Conservation (phyloP, 2,113 vertebrate genomes). For the Microtus richardsoni region DNA sequence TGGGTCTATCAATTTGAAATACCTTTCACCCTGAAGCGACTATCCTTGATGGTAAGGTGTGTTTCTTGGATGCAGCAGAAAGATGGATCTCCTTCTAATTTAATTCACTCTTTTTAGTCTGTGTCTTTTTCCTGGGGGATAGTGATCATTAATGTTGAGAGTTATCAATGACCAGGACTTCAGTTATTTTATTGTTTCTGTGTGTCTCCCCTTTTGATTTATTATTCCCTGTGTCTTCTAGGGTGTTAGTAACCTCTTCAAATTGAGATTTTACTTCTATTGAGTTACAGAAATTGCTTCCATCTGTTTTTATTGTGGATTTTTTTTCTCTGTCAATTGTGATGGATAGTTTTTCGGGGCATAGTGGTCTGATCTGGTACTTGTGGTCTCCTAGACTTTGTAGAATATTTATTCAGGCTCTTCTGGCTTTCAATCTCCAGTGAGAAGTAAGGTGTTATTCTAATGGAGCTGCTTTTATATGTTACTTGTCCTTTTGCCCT, state of each 20-base stretch:
- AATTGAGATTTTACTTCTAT: not conserved
- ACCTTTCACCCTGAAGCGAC: no score
- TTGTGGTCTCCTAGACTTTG: not conserved
- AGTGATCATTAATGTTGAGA: no score
- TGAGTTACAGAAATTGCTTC: not conserved
- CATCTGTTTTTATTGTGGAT: not conserved
- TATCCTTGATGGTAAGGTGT: no score
- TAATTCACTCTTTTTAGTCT: no score
- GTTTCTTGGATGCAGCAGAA: no score
- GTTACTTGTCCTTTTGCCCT: not conserved
- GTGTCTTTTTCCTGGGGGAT: no score
- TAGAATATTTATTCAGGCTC: not conserved
- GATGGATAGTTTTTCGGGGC: not conserved
- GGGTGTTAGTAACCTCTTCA: not conserved
- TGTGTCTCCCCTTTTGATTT: not conserved
- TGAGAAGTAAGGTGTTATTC: not conserved
- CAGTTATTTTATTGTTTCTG: not conserved
- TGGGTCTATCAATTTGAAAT: no score
- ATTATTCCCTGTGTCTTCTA: not conserved
- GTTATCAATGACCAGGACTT: not conserved
- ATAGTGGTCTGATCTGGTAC: not conserved
- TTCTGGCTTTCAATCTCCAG: not conserved
- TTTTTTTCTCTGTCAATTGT: not conserved
- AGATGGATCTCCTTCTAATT: no score
- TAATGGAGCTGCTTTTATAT: not conserved